These are phyloP conservation scores for Paramormyrops hopkinsi DNA, from an alignment of 2,797 vertebrate genomes.

Conservation along the genomic window DNA sequence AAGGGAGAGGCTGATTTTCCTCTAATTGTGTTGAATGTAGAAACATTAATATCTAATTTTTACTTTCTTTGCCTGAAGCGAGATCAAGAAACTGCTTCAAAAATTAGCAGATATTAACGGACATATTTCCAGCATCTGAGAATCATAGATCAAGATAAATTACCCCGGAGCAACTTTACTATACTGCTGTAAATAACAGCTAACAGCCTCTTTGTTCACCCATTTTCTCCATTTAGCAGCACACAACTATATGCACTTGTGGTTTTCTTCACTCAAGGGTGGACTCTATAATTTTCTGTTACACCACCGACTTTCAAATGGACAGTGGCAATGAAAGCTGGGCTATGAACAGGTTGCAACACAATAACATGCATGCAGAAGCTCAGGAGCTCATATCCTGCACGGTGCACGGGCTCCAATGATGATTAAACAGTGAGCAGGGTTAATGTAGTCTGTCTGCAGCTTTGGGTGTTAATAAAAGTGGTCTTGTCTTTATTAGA, in stretches of 20 bases:
- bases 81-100: not conserved
- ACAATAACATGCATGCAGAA: not conserved
- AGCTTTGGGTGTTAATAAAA: not conserved
- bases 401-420: not conserved
- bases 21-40: not conserved
- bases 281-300: not conserved
- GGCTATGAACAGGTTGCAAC: not conserved
- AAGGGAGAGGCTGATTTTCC: conserved; percentile 7
- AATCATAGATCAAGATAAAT: not conserved
- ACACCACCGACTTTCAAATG: not conserved
- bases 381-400: not conserved
- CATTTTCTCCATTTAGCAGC: conserved; percentile 18
- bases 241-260: conserved; percentile 2
- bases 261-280: not conserved
- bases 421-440: not conserved
- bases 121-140: not conserved
- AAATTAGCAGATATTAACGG: conserved; percentile 28
- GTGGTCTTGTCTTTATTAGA: not conserved
- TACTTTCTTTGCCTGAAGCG: conserved; percentile 4
- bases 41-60: not conserved
- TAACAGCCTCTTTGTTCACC: conserved; percentile 18
- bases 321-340: not conserved
- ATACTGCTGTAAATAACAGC: conserved; percentile 8
- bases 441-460: not conserved
- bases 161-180: not conserved